Percentiles rank a stretch among this genome's conserved stretches.
phyloP scores from a whole-genome alignment of 1,140 invertebrate species.

The Metaphire vulgaris region DNA sequence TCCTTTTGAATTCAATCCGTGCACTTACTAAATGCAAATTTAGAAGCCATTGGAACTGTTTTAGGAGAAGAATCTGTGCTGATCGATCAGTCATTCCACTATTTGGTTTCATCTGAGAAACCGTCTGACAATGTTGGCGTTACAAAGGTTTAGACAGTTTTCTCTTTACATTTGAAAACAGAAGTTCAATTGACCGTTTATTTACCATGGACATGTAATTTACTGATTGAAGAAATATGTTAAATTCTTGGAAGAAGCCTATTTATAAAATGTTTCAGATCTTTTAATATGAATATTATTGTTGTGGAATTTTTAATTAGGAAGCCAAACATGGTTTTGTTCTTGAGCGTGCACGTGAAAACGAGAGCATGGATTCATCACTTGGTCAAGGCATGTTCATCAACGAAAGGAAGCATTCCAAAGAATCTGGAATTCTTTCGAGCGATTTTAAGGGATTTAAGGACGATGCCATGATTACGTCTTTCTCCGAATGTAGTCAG shows the following conservation, averaged over 20 bases:
- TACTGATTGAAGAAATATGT: background rate
- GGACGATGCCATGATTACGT: slow-evolving; percentile 14
- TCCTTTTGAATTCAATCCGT: no score
- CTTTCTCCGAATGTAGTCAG: slow-evolving; percentile 17
- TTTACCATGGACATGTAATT: background rate
- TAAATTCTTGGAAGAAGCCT: background rate
- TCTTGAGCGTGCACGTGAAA: slow-evolving; percentile 8
- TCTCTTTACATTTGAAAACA: background rate
- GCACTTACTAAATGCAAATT: no score
- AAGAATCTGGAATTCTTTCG: background rate
- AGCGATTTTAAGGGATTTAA: background rate
- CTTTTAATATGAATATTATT: background rate
- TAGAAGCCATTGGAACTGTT: background rate
- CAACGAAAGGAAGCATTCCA: slow-evolving; percentile 15
- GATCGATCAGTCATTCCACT: slow-evolving; percentile 83
- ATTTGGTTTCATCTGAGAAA: slow-evolving; percentile 60
- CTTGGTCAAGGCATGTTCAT: slow-evolving; percentile 8
- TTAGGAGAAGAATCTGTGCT: slow-evolving; percentile 78
- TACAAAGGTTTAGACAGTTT: background rate
- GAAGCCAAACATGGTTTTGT: background rate
- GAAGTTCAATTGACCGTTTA: background rate
- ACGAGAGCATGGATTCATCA: slow-evolving; percentile 4
- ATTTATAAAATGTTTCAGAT: background rate
- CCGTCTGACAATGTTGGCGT: background rate
- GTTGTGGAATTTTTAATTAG: background rate